Base-by-base conservation (phyloP, 2,888 invertebrate species). In the Tineola bisselliella region DNA sequence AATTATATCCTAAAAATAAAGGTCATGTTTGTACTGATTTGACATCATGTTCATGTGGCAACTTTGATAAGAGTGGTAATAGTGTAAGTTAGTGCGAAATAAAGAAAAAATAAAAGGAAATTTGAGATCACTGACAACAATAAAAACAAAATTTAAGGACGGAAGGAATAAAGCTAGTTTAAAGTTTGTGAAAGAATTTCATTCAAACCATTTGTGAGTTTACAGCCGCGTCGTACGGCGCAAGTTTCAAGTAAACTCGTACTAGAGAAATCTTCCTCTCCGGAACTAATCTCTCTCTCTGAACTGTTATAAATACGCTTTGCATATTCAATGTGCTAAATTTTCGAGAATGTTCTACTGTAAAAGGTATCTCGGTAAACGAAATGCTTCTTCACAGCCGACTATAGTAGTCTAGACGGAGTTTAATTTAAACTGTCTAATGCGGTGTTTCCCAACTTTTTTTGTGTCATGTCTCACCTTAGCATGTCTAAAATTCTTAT, bases 271-370 rank as follows among this genome's bases (percentile, higher is more conserved):
- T 48, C 48, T 48, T 48, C 8, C 12, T 6, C 10, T 48, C 48
- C 48, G 48, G 48, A 48, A 48, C 48, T 48, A 48, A 48, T 48
- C 17, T 15, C 48, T 15, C 48, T 48, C 48, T 48, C 15, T 48
- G 48, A 48, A 48, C 48, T 48, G 15, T 48, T 48, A 48, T 48
- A 48, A 48, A 48, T 48, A 15, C 48, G 15, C 6, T 48, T 48
- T 48, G 48, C 48, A 48, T 48, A 48, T 48, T 48, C 48, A 48
- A 13, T 15, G 48, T 48, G 17, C 5, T 48, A 48, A 48, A 48
- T 48, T 48, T 48, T 48, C 48, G 15, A 10, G 48, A 48, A 48
- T 48, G 48, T 17, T 48, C 48, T 15, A 1, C 48, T 48, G 48
- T 10, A 17, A 48, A 48, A 48, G 48, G 17, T 48, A 48, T 38